phyloP scores from a whole-genome alignment of 2,113 vertebrate genomes.

The Sorex araneus region DNA sequence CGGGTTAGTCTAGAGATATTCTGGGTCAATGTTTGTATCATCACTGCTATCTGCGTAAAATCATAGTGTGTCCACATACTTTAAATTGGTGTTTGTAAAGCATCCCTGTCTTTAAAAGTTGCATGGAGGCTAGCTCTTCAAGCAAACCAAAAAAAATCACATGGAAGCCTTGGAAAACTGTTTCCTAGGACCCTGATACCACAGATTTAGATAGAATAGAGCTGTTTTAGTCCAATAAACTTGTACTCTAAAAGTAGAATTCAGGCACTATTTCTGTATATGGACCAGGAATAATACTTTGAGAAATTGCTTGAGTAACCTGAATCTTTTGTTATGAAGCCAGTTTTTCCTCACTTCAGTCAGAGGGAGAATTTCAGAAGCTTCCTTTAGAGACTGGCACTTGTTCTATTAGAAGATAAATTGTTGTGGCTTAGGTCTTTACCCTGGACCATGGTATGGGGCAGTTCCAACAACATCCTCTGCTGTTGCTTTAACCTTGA shows the following conservation, averaged over 20 bases:
- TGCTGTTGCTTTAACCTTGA: conserved; percentile 61
- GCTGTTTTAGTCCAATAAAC: background rate
- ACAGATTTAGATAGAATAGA: background rate
- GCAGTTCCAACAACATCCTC: background rate
- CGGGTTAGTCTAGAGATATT: background rate
- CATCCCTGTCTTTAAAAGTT: background rate
- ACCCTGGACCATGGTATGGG: background rate
- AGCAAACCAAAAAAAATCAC: too few species aligned
- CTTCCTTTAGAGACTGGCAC: background rate
- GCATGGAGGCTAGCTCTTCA: too few species aligned
- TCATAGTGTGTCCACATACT: background rate
- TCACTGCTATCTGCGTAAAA: background rate
- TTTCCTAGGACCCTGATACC: background rate
- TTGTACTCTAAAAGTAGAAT: background rate
- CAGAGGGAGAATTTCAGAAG: background rate
- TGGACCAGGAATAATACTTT: background rate
- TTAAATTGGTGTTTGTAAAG: conserved; percentile 45
- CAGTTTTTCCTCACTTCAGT: background rate
- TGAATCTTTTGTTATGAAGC: background rate
- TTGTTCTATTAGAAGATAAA: conserved; percentile 1
- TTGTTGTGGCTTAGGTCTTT: background rate
- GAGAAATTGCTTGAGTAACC: background rate
- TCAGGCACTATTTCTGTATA: background rate
- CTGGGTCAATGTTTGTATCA: background rate
- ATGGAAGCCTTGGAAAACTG: background rate